These are phyloP conservation scores for Formica selysi DNA, from an alignment of 1,140 invertebrate species.

Conservation along the genomic window DNA sequence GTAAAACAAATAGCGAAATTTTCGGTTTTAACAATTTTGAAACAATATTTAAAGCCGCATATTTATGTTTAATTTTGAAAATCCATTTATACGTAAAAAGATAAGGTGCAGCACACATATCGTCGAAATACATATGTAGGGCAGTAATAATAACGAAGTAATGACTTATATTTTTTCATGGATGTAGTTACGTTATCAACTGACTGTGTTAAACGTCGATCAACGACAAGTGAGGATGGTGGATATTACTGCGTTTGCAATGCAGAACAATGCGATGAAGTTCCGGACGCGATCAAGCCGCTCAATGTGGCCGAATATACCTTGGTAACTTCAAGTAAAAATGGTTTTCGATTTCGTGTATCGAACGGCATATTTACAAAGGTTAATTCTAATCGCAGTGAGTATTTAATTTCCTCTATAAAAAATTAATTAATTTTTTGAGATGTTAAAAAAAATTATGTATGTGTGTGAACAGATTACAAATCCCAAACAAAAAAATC, in stretches of 20 bases:
- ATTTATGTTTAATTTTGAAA: not conserved
- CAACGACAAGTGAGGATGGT: constrained; percentile 64
- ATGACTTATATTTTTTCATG: not conserved
- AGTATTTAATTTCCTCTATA: not conserved
- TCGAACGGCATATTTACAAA: constrained; percentile 74
- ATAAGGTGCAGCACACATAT: not conserved
- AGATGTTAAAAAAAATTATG: not conserved
- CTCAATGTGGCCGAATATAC: constrained; percentile 85
- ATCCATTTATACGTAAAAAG: not conserved
- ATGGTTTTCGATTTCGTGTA: constrained; percentile 86
- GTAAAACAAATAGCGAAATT: not conserved
- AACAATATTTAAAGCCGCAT: not conserved
- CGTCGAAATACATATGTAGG: not conserved
- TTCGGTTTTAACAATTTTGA: not conserved
- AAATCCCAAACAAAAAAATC: not conserved
- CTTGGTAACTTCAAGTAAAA: constrained; percentile 88
- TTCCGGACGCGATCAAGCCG: constrained; percentile 84
- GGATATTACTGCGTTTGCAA: constrained; percentile 95
- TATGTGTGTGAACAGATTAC: not conserved
- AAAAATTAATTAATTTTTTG: not conserved
- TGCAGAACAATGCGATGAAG: constrained; percentile 92
- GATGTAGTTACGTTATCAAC: not conserved
- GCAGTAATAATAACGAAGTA: not conserved
- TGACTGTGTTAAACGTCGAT: constrained; percentile 16
- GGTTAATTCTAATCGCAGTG: not conserved